Evolutionary conservation across 2,113 vertebrate species (phyloP).

Genomic region (Rhinopithecus roxellana): DNA sequence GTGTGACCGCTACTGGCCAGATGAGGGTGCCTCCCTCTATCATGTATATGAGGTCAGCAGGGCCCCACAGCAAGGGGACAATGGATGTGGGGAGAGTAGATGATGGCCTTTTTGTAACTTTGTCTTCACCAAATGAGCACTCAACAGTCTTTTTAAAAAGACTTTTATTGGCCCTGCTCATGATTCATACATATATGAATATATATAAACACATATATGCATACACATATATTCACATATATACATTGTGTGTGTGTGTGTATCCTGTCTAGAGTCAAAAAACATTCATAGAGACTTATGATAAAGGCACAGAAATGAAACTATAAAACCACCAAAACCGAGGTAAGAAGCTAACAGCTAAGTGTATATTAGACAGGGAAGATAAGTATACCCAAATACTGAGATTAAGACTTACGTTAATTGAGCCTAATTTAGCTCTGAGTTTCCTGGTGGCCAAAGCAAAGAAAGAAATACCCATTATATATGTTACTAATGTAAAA

Average conservation of each 20-base stretch:
- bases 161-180: no score
- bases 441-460: not conserved
- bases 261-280: not conserved
- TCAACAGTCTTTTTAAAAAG: no score
- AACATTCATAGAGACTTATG: not conserved
- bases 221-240: not conserved
- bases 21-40: conserved; percentile 97
- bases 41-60: conserved; percentile 95
- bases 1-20: conserved; percentile 98
- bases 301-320: conserved; percentile 21
- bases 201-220: not conserved
- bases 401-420: not conserved
- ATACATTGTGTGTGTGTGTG: not conserved
- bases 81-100: not conserved
- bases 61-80: not conserved
- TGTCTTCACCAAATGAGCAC: no score
- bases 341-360: not conserved
- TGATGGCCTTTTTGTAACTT: not conserved
- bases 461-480: not conserved
- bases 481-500: not conserved
- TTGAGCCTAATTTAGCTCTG: not conserved
- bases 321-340: not conserved
- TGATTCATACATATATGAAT: not conserved
- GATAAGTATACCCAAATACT: not conserved
- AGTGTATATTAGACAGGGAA: not conserved